Conservation (phyloP, 2,113 vertebrate species). For the Cromileptes altivelis region DNA sequence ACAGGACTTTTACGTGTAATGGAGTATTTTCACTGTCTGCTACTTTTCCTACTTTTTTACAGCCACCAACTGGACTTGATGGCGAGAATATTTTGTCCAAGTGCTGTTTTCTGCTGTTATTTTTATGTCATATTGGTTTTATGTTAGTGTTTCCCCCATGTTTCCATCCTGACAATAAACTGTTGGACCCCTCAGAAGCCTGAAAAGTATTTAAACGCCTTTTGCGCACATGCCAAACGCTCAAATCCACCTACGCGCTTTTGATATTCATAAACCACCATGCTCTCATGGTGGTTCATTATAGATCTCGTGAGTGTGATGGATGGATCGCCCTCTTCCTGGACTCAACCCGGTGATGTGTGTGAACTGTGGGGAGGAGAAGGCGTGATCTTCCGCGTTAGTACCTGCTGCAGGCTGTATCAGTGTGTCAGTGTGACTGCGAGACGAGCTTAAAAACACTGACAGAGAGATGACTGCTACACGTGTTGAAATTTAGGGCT, state of each 20-base stretch:
- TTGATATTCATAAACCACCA: background rate
- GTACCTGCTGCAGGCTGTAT: constrained; percentile 11
- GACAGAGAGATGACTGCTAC: constrained; percentile 28
- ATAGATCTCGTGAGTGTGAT: background rate
- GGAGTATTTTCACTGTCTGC: no score
- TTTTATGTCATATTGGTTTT: background rate
- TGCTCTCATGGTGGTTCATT: no score
- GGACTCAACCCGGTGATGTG: background rate
- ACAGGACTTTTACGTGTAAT: no score
- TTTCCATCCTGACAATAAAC: background rate
- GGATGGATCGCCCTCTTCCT: constrained; percentile 21
- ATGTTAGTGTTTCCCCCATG: background rate
- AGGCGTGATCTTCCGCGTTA: constrained; percentile 71
- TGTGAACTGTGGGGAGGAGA: background rate
- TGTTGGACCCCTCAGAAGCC: background rate
- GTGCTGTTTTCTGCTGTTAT: background rate
- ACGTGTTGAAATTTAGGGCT: constrained; percentile 40
- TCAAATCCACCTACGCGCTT: background rate
- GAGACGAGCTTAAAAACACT: constrained; percentile 5
- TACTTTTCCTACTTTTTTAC: background rate
- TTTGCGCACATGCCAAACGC: background rate
- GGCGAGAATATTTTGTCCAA: background rate
- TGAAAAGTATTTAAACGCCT: background rate
- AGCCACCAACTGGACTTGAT: background rate
- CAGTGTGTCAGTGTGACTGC: background rate